Evolutionary conservation across 2,888 invertebrate genomes (phyloP).

Genomic region (Dioctria rufipes): DNA sequence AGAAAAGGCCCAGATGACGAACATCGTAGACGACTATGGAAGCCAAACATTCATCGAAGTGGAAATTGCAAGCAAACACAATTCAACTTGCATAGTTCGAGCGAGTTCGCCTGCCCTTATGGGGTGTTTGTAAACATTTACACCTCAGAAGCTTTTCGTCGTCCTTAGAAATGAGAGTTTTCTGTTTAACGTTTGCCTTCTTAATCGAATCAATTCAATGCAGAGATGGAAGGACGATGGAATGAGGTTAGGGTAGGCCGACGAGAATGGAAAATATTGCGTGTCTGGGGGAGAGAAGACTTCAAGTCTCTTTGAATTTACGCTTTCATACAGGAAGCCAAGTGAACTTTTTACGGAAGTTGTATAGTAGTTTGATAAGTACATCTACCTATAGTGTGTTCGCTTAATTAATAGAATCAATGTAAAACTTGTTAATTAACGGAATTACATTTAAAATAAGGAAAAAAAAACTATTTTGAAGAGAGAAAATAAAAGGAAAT

Average conservation of each 20-base stretch:
- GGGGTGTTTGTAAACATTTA: constrained; percentile 25
- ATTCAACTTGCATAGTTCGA: background rate
- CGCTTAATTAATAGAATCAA: constrained; percentile 20
- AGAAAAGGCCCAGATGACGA: background rate
- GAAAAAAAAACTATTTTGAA: no score
- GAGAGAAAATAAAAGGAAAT: no score
- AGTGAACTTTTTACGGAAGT: background rate
- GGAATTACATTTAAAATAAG: no score
- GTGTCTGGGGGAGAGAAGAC: background rate
- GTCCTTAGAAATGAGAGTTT: background rate
- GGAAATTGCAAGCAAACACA: constrained; percentile 5
- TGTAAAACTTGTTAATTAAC: background rate
- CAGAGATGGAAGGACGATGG: no score
- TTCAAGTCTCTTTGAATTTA: background rate
- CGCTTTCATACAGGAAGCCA: background rate
- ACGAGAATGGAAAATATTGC: no score
- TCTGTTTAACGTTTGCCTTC: background rate
- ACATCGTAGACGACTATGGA: constrained; percentile 13
- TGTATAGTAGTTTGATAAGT: background rate
- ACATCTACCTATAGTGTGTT: background rate
- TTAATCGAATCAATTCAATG: constrained; percentile 26
- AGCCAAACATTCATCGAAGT: constrained; percentile 19
- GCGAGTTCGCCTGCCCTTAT: background rate
- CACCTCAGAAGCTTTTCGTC: constrained; percentile 18
- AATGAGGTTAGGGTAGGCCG: no score